Evolutionary conservation across 2,888 invertebrate genomes (phyloP).

Genomic region (Crepidodera aurea): DNA sequence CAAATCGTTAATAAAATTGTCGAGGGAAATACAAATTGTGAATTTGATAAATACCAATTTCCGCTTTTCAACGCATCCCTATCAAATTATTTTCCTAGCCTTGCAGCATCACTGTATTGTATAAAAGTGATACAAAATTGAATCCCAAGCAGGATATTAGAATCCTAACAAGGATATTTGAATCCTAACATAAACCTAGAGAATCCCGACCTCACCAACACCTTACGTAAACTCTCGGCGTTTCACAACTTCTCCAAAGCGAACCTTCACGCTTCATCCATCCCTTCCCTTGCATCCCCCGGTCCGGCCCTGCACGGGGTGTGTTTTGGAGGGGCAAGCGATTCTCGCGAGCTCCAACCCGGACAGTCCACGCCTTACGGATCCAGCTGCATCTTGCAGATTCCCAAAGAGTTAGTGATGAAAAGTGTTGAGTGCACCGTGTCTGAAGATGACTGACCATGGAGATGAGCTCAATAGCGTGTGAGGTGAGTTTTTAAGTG

Average conservation of each 20-base stretch:
- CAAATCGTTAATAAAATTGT: too few relatives aligned
- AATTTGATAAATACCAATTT: too few relatives aligned
- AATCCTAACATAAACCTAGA: too few relatives aligned
- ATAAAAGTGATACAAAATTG: too few relatives aligned
- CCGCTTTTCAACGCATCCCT: too few relatives aligned
- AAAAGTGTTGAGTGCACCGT: constrained; percentile 55
- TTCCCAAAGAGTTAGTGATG: constrained; percentile 57
- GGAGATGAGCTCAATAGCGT: constrained; percentile 37
- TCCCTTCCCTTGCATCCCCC: not conserved
- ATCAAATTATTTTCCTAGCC: too few relatives aligned
- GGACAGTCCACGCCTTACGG: constrained; percentile 63
- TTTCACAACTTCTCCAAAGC: not conserved
- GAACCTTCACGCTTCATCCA: not conserved
- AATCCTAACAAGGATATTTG: too few relatives aligned
- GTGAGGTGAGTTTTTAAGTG: constrained; percentile 26
- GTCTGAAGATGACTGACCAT: constrained; percentile 54
- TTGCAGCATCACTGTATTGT: too few relatives aligned
- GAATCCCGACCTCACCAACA: constrained; percentile 21
- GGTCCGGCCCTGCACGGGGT: constrained; percentile 40
- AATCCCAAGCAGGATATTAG: too few relatives aligned
- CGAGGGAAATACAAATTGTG: too few relatives aligned
- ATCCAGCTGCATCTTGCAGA: constrained; percentile 59
- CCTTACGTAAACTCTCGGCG: not conserved
- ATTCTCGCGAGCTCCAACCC: constrained; percentile 47
- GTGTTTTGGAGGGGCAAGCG: constrained; percentile 40